Evolutionary conservation across 2,797 vertebrate species (phyloP), one percentile per base, ranked within the genome.

Genomic region (Amblyopsis hoosieri): DNA sequence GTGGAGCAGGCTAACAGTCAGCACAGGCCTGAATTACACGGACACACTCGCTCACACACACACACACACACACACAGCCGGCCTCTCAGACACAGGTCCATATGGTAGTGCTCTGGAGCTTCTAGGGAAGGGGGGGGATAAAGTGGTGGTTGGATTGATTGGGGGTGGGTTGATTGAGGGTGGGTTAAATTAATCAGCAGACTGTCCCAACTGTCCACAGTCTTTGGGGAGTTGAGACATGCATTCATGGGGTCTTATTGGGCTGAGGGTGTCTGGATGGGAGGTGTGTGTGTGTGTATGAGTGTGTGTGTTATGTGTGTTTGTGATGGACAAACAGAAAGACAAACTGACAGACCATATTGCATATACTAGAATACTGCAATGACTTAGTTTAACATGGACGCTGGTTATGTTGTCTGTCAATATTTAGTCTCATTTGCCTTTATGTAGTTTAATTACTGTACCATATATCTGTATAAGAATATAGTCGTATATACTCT

Each of bases 171-270:
- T 75, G 65, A 59, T 74, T 66, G 72, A 73, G 13, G 59, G 1
- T 51, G 74, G 70, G 69, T 85, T 71, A 86, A 89, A 91, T 87
- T 90, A 91, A 89, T 90, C 90, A 89, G 89, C 76, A 78, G 78
- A 76, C 71, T 85, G 82, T 64, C 79, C 87, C 90, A 92, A 93
- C 89, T 92, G 90, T 88, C 90, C 89, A 60, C 72, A 53, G 87
- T 86, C 87, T 87, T 85, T 80, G 66, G 87, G 87, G 87, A 88
- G 73, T 86, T 87, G 69, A 86, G 75, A 89, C 74, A 84, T 89
- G 76, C 67, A 87, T 89, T 82, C 84, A 89, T 87, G 83, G 85
- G 75, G 61, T 29, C 80, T 87, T 82, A 86, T 79, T 88, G 80
- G 79, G 73, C 45, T 1, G 2, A 59, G 77, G 57, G 31, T 52